Evolutionary conservation across 2,888 invertebrate genomes (phyloP).

Genomic region (Allophyes oxyacanthae): DNA sequence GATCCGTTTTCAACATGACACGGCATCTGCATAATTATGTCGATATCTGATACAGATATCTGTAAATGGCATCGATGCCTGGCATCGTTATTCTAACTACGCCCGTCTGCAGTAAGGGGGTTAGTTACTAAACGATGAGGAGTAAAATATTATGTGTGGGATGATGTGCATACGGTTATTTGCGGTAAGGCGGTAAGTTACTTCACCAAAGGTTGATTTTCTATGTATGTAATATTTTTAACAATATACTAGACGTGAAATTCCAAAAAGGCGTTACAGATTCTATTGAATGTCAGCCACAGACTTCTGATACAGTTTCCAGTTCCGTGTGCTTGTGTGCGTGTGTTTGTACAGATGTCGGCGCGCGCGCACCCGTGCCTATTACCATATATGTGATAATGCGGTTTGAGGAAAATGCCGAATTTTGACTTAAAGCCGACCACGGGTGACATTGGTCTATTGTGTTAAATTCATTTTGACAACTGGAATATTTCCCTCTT

Average conservation of each 20-base stretch:
- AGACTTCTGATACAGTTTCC: slow-evolving; percentile 70
- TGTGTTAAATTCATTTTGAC: slow-evolving; percentile 56
- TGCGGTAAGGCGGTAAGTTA: too few species aligned
- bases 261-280: slow-evolving; percentile 17
- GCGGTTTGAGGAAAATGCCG: slow-evolving; percentile 75
- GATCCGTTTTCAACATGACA: too few species aligned
- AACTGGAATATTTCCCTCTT: slow-evolving; percentile 17
- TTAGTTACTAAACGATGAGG: too few species aligned
- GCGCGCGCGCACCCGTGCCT: slow-evolving; percentile 73
- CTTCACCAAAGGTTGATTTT: too few species aligned
- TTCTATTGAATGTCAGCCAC: slow-evolving; percentile 19
- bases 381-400: slow-evolving; percentile 84
- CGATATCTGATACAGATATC: too few species aligned
- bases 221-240: too few species aligned
- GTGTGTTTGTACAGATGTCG: slow-evolving; percentile 74
- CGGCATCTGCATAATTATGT: too few species aligned
- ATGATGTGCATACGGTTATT: too few species aligned
- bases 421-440: slow-evolving; percentile 72
- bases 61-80: too few species aligned
- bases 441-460: slow-evolving; percentile 73
- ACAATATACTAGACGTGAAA: not conserved
- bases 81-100: too few species aligned
- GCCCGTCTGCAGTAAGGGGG: too few species aligned
- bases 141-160: too few species aligned
- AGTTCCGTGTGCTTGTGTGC: slow-evolving; percentile 53